Evolutionary conservation across 30 jellyfish, hydroid and myxozoan species (phyloP).

Genomic region (Hydra vulgaris): DNA sequence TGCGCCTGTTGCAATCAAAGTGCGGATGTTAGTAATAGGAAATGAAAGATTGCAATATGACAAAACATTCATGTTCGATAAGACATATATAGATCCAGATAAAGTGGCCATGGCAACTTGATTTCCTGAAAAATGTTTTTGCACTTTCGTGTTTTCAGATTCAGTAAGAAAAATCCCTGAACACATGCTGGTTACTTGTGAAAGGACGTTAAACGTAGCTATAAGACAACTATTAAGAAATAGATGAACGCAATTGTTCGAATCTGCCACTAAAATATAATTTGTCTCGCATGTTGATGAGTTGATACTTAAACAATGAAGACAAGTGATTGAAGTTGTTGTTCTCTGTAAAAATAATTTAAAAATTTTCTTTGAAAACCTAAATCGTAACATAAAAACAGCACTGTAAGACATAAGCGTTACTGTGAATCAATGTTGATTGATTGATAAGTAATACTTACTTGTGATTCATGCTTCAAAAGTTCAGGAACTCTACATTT

Average conservation of each 20-base stretch:
- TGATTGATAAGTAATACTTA: too few relatives aligned
- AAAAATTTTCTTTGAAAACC: too few relatives aligned
- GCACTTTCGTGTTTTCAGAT: slow-evolving; percentile 37
- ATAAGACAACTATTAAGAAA: slow-evolving; percentile 61
- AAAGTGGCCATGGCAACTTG: slow-evolving; percentile 71
- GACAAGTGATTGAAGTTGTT: slow-evolving; percentile 29
- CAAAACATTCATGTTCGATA: slow-evolving; percentile 30
- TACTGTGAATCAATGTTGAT: too few relatives aligned
- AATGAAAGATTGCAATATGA: slow-evolving; percentile 51
- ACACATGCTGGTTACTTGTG: slow-evolving; percentile 65
- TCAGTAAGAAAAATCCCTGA: slow-evolving; percentile 56
- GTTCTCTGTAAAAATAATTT: too few relatives aligned
- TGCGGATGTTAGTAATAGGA: slow-evolving; percentile 36
- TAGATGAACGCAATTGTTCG: slow-evolving; percentile 41
- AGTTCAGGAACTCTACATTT: slow-evolving; percentile 54
- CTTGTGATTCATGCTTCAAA: slow-evolving; percentile 38
- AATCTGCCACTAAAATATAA: slow-evolving; percentile 58
- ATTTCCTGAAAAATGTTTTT: slow-evolving; percentile 35
- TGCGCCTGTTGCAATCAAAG: slow-evolving; percentile 36
- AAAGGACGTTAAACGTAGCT: slow-evolving; percentile 39
- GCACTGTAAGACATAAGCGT: too few relatives aligned
- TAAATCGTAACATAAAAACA: too few relatives aligned
- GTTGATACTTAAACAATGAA: slow-evolving; percentile 29
- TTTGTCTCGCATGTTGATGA: slow-evolving; percentile 33
- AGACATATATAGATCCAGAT: slow-evolving; percentile 52